phyloP scores from a whole-genome alignment of 2,888 invertebrate species.

The Drosophila mettleri region DNA sequence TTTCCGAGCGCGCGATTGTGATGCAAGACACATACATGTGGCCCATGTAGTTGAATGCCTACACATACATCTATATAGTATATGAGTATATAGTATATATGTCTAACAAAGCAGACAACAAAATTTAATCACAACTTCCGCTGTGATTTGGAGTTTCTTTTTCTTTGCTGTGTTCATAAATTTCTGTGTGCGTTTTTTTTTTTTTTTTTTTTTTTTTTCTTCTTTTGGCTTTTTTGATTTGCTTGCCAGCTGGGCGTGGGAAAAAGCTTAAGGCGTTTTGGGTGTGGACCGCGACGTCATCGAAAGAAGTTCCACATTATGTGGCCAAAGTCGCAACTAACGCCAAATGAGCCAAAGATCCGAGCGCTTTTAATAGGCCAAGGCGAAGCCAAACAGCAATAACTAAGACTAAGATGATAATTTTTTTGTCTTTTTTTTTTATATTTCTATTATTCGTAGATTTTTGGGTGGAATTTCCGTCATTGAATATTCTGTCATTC shows the following conservation, averaged over 20 bases:
- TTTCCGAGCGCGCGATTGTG: neutral
- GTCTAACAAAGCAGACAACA: slow-evolving; percentile 55
- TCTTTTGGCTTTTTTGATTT: slow-evolving; percentile 48
- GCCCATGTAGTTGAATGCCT: neutral
- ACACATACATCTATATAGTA: neutral
- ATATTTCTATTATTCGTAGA: no score
- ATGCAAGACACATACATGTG: neutral
- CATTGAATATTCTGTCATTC: slow-evolving; percentile 50
- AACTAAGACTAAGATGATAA: slow-evolving; percentile 39
- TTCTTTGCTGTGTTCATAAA: slow-evolving; percentile 22
- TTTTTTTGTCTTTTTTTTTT: no score
- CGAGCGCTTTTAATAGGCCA: slow-evolving; percentile 47
- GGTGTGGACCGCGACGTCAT: slow-evolving; percentile 59
- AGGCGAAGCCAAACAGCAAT: slow-evolving; percentile 29
- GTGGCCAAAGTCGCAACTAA: slow-evolving; percentile 19
- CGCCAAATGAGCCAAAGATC: slow-evolving; percentile 52
- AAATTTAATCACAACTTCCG: slow-evolving; percentile 75
- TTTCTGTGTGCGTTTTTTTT: slow-evolving; percentile 16
- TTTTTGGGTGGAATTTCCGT: slow-evolving; percentile 39
- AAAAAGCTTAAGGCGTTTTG: slow-evolving; percentile 72
- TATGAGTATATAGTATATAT: slow-evolving; percentile 2
- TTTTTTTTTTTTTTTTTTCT: slow-evolving; percentile 29
- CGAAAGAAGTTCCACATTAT: slow-evolving; percentile 22
- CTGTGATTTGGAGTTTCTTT: slow-evolving; percentile 55
- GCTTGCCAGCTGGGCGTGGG: slow-evolving; percentile 71